phyloP scores from a whole-genome alignment of 2,797 vertebrate species.

The Tokudaia muenninki region DNA sequence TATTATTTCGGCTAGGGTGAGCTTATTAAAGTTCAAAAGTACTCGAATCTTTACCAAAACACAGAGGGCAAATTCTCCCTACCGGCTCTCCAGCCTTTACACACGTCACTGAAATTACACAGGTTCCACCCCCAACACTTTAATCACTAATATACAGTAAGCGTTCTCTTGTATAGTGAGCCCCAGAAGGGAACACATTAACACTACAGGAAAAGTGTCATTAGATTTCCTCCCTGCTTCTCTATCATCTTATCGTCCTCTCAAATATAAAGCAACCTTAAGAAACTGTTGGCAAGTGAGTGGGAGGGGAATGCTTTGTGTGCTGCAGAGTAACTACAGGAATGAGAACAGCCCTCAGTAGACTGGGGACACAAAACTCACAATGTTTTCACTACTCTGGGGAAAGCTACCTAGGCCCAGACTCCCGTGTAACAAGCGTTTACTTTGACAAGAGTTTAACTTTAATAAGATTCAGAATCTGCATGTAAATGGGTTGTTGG shows the following conservation, averaged over 20 bases:
- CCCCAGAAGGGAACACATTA: background rate
- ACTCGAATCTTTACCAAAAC: background rate
- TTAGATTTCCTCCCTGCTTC: background rate
- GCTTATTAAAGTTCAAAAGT: background rate
- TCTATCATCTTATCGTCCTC: background rate
- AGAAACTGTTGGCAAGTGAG: background rate
- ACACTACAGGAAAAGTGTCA: background rate
- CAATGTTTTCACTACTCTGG: background rate
- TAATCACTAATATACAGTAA: background rate
- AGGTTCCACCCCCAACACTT: background rate
- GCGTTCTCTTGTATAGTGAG: background rate
- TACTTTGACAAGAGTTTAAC: background rate
- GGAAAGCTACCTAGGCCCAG: background rate
- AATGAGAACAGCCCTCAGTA: background rate
- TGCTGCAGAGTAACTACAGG: too few relatives aligned
- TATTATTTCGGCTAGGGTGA: background rate
- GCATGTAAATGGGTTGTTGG: background rate
- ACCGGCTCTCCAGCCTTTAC: background rate
- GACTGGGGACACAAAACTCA: background rate
- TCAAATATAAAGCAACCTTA: conserved; percentile 3
- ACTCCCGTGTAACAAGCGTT: background rate
- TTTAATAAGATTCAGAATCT: background rate
- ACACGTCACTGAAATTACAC: background rate
- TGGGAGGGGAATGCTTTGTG: background rate
- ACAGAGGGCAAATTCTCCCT: background rate